Percentiles rank a stretch among this genome's conserved stretches.
phyloP scores from a whole-genome alignment of 2,797 vertebrate genomes.

The Lindbergichthys nudifrons region DNA sequence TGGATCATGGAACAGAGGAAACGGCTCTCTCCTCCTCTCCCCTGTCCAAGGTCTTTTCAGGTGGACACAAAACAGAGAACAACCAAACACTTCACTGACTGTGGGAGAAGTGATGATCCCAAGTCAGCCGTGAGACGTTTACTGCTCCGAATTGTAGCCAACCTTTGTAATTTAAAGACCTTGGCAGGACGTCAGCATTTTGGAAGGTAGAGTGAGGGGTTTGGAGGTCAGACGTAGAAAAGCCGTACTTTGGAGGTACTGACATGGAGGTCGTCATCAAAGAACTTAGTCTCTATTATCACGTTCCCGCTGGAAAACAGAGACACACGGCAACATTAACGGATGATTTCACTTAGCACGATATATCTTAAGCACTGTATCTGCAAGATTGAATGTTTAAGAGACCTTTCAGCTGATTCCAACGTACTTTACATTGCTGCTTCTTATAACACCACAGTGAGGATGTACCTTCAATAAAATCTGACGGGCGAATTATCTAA shows the following conservation, averaged over 20 bases:
- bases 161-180: slow-evolving; percentile 56
- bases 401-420: background rate
- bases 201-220: slow-evolving; percentile 37
- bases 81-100: slow-evolving; percentile 53
- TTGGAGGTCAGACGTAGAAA: slow-evolving; percentile 93
- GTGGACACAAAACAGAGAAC: slow-evolving; percentile 53
- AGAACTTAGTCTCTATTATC: slow-evolving; percentile 99
- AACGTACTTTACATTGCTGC: background rate
- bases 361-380: too few species aligned
- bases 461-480: background rate
- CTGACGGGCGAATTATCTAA: background rate
- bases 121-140: slow-evolving; percentile 36
- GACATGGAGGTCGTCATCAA: slow-evolving; percentile 96
- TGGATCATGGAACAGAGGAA: slow-evolving; percentile 26
- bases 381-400: background rate
- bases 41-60: slow-evolving; percentile 59
- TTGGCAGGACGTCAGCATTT: slow-evolving; percentile 64
- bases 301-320: slow-evolving; percentile 92
- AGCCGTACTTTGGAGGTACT: slow-evolving; percentile 99
- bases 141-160: slow-evolving; percentile 55
- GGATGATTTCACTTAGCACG: background rate
- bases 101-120: slow-evolving; percentile 42
- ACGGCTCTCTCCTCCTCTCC: slow-evolving; percentile 34
- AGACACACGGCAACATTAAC: slow-evolving; percentile 12
- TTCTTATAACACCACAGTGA: background rate